Evolutionary conservation across 2,113 vertebrate genomes (phyloP).

Genomic region (Chunga burmeisteri): DNA sequence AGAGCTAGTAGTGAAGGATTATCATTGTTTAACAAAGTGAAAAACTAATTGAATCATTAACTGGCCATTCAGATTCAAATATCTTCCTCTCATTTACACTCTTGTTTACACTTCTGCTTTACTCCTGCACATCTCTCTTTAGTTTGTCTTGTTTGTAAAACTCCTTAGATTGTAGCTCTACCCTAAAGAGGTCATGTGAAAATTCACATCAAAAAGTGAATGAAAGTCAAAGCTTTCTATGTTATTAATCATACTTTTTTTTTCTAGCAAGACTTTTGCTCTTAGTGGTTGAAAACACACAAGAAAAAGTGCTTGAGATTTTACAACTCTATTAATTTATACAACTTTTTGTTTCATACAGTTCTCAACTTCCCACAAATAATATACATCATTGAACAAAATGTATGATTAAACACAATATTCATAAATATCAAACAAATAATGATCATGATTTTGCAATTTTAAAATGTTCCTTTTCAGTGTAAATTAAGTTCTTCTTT

Average conservation of each 20-base stretch:
- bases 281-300: not conserved
- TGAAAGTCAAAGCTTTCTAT: constrained; percentile 16
- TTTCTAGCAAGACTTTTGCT: not conserved
- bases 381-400: not conserved
- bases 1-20: constrained; percentile 78
- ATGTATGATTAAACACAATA: not conserved
- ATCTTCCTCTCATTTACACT: constrained; percentile 66
- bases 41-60: constrained; percentile 85
- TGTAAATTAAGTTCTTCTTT: not conserved
- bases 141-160: constrained; percentile 72
- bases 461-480: not conserved
- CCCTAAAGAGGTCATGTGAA: constrained; percentile 77
- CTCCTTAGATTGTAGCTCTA: constrained; percentile 56
- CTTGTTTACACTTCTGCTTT: constrained; percentile 74
- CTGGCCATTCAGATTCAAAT: constrained; percentile 84
- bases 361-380: not conserved
- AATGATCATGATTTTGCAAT: not conserved
- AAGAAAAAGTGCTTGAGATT: not conserved
- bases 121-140: constrained; percentile 44
- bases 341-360: not conserved
- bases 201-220: constrained; percentile 42
- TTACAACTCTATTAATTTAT: not conserved
- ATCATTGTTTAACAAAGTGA: constrained; percentile 77
- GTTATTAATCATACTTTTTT: not conserved
- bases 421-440: not conserved